phyloP scores from a whole-genome alignment of 2,113 vertebrate species.

The Camelus dromedarius region DNA sequence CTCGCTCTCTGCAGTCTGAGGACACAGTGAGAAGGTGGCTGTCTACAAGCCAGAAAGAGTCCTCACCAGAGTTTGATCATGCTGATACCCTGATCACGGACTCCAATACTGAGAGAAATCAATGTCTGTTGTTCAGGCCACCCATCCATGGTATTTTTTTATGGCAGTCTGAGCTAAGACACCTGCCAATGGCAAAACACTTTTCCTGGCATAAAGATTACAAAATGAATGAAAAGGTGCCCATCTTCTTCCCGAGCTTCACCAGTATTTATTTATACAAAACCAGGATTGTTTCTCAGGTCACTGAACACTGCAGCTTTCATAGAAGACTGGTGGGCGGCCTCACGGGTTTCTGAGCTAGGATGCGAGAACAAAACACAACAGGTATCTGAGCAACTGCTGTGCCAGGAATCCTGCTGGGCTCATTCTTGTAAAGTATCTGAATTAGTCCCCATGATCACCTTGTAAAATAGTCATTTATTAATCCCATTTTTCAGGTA shows the following conservation, averaged over 20 bases:
- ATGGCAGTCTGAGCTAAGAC: neutral
- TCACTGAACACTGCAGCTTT: neutral
- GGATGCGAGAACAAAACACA: neutral
- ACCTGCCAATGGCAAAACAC: neutral
- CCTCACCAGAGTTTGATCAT: neutral
- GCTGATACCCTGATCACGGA: neutral
- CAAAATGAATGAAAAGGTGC: neutral
- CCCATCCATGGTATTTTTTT: neutral
- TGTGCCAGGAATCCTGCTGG: neutral
- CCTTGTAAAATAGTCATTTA: neutral
- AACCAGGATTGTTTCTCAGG: neutral
- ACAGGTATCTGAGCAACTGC: neutral
- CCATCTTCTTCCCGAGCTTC: neutral
- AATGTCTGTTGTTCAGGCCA: neutral
- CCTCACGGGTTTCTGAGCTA: neutral
- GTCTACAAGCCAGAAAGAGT: neutral
- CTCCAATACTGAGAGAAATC: neutral
- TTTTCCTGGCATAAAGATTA: neutral
- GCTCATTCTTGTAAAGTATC: neutral
- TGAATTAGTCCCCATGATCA: neutral
- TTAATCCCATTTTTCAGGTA: neutral
- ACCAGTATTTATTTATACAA: neutral
- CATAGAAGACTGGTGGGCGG: neutral
- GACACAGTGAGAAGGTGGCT: neutral
- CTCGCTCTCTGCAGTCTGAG: neutral